Percentiles rank a stretch among this genome's conserved stretches.
Conservation (phyloP, 2,888 invertebrate genomes). For the Lomographa bimaculata region DNA sequence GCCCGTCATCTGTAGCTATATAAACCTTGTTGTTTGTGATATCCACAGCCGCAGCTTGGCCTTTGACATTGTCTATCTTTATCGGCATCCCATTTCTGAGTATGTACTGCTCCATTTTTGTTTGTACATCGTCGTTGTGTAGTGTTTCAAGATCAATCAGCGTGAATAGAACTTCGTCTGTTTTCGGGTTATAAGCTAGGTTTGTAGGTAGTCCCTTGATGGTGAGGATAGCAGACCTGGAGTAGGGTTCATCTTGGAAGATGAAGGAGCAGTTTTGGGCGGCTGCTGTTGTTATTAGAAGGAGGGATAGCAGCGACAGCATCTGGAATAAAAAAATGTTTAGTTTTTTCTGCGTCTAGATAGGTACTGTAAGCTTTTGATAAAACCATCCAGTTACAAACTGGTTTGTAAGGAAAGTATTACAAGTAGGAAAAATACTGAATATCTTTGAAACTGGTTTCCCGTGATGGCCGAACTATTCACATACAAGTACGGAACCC, state of each 20-base stretch:
- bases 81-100: slow-evolving; percentile 57
- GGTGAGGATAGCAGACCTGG: slow-evolving; percentile 55
- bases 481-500: no score
- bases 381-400: no score
- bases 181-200: slow-evolving; percentile 56
- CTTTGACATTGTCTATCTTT: slow-evolving; percentile 63
- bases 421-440: no score
- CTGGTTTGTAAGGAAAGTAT: no score
- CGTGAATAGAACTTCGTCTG: slow-evolving; percentile 64
- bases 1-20: slow-evolving; percentile 66
- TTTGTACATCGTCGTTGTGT: slow-evolving; percentile 68
- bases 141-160: slow-evolving; percentile 68
- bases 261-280: slow-evolving; percentile 58
- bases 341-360: no score
- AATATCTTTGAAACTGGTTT: no score
- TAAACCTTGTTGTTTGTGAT: slow-evolving; percentile 56
- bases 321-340: slow-evolving; percentile 40
- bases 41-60: slow-evolving; percentile 70
- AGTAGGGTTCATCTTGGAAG: slow-evolving; percentile 52
- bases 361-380: no score
- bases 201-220: slow-evolving; percentile 75
- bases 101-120: slow-evolving; percentile 74
- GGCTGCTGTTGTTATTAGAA: slow-evolving; percentile 48
- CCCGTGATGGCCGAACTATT: no score
- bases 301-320: slow-evolving; percentile 53